phyloP scores from a whole-genome alignment of 64 coral and sea anemone species.

The Stichodactyla helianthus region DNA sequence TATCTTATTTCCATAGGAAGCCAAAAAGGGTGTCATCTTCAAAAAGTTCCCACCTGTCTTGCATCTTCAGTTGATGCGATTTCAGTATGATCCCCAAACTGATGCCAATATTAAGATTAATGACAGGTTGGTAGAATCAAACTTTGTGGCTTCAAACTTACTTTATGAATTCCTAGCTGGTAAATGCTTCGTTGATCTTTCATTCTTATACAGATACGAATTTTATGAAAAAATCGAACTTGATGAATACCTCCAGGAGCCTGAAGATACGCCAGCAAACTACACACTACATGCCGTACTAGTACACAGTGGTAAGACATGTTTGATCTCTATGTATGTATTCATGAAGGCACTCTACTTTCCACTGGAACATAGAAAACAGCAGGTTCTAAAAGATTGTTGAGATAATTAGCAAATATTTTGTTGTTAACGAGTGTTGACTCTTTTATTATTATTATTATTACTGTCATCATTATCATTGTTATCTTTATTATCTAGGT shows the following conservation, averaged over 20 bases:
- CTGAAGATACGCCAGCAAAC: conserved; percentile 46
- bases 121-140: conserved; percentile 76
- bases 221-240: conserved; percentile 96
- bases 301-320: conserved; percentile 97
- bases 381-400: too few species aligned
- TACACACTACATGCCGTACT: conserved; percentile 98
- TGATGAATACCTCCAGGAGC: conserved; percentile 82
- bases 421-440: too few species aligned
- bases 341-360: too few species aligned
- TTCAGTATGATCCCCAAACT: conserved; percentile 95
- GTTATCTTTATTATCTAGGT: conserved; percentile 36
- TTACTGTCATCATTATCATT: neutral
- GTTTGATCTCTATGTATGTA: neutral
- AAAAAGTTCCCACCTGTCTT: conserved; percentile 79
- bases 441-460: too few species aligned
- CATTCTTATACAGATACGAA: conserved; percentile 63
- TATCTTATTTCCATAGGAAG: conserved; percentile 55
- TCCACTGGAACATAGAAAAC: too few species aligned
- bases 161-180: too few species aligned
- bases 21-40: conserved; percentile 94
- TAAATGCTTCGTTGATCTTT: too few species aligned
- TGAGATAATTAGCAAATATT: too few species aligned
- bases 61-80: conserved; percentile 96
- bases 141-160: too few species aligned
- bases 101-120: conserved; percentile 99